Conservation (phyloP, 2,113 vertebrate species). For the Gallinago jamesoni region DNA sequence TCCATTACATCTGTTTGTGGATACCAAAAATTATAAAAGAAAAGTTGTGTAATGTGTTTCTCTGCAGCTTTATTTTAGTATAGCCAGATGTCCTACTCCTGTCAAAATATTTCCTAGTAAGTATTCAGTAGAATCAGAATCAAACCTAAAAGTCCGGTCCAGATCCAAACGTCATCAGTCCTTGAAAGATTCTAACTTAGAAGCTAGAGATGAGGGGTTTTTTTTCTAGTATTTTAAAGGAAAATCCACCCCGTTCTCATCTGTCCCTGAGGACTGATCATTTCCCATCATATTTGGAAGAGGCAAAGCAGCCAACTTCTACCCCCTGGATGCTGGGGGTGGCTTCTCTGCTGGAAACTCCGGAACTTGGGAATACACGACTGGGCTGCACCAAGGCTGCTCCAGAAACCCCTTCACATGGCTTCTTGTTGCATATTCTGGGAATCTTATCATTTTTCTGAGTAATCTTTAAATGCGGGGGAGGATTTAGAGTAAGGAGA, state of each 20-base stretch:
- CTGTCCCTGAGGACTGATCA: not conserved
- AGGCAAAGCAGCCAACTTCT: not conserved
- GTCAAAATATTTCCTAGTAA: constrained; percentile 37
- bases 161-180: not conserved
- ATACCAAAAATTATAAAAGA: not conserved
- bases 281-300: not conserved
- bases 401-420: not conserved
- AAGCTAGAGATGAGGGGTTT: not conserved
- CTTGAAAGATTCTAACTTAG: not conserved
- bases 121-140: not conserved
- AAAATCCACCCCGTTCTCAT: not conserved
- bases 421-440: not conserved
- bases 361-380: fast-evolving
- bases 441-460: not conserved
- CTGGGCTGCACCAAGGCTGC: not conserved
- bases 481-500: not conserved
- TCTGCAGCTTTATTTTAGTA: constrained; percentile 35
- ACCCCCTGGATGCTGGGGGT: not conserved
- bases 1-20: constrained; percentile 38
- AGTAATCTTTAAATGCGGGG: not conserved
- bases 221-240: not conserved
- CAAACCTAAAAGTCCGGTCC: not conserved
- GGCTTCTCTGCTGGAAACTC: not conserved
- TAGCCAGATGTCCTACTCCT: constrained; percentile 41
- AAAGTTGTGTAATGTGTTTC: constrained; percentile 21